Evolutionary conservation across 2,113 vertebrate genomes (phyloP).

Genomic region (Lonchura striata): DNA sequence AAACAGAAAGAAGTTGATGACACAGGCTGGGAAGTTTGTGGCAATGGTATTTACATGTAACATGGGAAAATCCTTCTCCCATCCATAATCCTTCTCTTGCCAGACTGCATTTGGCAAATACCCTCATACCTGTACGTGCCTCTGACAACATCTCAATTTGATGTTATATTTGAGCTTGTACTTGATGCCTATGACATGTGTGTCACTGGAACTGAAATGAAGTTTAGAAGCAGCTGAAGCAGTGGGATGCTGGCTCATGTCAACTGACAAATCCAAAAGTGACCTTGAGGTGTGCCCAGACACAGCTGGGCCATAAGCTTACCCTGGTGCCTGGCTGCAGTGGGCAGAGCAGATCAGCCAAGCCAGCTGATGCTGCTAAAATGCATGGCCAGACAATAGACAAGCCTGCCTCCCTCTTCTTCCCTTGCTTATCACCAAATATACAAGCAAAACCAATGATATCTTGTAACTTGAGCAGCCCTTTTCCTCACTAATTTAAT

Average conservation of each 20-base stretch:
- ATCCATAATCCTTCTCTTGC: background rate
- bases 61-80: background rate
- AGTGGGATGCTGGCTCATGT: background rate
- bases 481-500: background rate
- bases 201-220: background rate
- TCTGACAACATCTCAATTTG: background rate
- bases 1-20: background rate
- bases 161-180: background rate
- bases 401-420: background rate
- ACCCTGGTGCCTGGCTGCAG: background rate
- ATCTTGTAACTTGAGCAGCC: background rate
- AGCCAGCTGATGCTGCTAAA: background rate
- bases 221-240: background rate
- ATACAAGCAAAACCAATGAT: background rate
- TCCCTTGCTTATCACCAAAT: background rate
- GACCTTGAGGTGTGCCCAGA: background rate
- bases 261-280: background rate
- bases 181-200: background rate
- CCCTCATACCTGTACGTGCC: rapidly evolving
- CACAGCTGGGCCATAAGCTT: background rate
- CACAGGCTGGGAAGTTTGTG: background rate
- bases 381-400: background rate
- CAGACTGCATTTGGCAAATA: background rate
- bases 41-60: background rate
- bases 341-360: background rate